phyloP scores from a whole-genome alignment of 2,113 vertebrate genomes.

The Apus apus region DNA sequence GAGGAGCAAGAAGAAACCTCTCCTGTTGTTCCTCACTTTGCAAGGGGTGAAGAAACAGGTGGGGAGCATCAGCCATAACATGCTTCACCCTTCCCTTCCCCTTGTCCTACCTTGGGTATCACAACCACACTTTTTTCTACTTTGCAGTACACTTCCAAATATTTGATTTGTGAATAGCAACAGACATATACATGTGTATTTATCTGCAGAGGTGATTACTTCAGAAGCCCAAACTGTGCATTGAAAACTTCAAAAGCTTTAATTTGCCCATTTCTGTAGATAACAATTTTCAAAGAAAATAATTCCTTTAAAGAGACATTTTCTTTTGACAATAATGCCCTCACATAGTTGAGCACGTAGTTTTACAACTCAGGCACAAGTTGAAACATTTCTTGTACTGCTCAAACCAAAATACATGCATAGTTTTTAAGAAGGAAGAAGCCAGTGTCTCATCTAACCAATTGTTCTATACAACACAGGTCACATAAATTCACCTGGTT shows the following conservation, averaged over 20 bases:
- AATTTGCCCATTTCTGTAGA: not conserved
- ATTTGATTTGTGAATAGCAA: not conserved
- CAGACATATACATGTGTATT: not conserved
- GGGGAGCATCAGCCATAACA: rapidly evolving
- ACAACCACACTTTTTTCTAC: rapidly evolving
- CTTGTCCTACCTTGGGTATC: not conserved
- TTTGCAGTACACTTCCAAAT: not conserved
- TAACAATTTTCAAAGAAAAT: not conserved
- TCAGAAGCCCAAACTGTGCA: not conserved
- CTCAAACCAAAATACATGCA: not conserved
- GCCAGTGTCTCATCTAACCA: not conserved
- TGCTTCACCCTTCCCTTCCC: rapidly evolving
- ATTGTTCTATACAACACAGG: not conserved
- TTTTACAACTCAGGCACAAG: not conserved
- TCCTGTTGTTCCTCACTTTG: not conserved
- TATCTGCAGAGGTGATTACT: not conserved
- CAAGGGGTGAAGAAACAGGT: rapidly evolving
- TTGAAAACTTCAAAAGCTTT: not conserved
- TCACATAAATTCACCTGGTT: not conserved
- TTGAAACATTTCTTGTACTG: not conserved
- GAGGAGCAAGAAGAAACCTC: not conserved
- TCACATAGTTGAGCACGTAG: not conserved
- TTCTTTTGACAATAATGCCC: not conserved
- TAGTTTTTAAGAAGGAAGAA: not conserved
- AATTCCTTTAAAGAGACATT: not conserved